phyloP scores from a whole-genome alignment of 1,140 invertebrate species.

The Tenebrio molitor region DNA sequence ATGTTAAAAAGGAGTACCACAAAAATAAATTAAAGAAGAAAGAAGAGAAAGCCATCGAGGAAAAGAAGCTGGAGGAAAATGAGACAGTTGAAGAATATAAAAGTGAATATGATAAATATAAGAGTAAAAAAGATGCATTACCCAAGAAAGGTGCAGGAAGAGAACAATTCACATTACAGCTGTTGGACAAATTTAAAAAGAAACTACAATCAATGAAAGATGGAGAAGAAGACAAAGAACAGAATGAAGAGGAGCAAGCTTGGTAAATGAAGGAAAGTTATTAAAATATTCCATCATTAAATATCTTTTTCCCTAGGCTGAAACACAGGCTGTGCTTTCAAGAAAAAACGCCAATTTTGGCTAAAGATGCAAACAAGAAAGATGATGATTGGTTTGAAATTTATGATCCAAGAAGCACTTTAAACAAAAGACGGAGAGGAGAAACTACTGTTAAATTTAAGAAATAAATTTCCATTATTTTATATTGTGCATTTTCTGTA shows the following conservation, averaged over 20 bases:
- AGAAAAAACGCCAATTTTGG: constrained; percentile 81
- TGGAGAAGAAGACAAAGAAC: constrained; percentile 64
- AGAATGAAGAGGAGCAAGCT: constrained; percentile 62
- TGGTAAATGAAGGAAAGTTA: constrained; percentile 52
- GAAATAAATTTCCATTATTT: constrained; percentile 25
- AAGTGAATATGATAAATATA: constrained; percentile 84
- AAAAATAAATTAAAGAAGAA: constrained; percentile 75
- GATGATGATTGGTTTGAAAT: constrained; percentile 97
- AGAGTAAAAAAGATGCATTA: constrained; percentile 74
- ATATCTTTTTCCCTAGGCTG: constrained; percentile 76
- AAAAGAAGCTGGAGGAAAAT: constrained; percentile 69
- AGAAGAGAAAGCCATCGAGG: constrained; percentile 66
- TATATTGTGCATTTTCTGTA: constrained; percentile 1
- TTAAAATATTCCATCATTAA: constrained; percentile 4
- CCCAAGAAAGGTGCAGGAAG: constrained; percentile 79
- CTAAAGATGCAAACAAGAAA: constrained; percentile 96
- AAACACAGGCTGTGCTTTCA: constrained; percentile 85
- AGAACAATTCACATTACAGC: constrained; percentile 80
- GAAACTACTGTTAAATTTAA: constrained; percentile 60
- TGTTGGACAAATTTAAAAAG: constrained; percentile 87
- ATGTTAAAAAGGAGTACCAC: constrained; percentile 78
- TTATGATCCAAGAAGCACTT: constrained; percentile 93
- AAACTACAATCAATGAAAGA: constrained; percentile 78
- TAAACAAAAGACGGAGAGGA: constrained; percentile 91
- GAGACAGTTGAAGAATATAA: constrained; percentile 81